Percentiles rank a stretch among this genome's conserved stretches.
Conservation (phyloP, 2,888 invertebrate genomes). For the Cataglyphis albicans region DNA sequence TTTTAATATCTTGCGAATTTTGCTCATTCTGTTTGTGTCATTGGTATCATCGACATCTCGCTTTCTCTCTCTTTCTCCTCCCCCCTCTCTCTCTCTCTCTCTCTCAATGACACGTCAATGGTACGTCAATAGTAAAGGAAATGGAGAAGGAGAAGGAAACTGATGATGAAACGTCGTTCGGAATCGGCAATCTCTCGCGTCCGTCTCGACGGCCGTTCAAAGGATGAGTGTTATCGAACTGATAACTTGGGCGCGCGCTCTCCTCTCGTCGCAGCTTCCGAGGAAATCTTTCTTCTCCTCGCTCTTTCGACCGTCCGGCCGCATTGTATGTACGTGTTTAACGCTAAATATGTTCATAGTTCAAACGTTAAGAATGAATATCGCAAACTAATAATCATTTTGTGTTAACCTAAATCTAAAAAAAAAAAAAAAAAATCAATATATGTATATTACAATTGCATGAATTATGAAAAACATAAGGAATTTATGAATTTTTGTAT, state of each 20-base stretch:
- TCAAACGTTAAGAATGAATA: neutral
- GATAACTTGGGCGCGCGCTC: constrained; percentile 60
- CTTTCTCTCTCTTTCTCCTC: constrained; percentile 25
- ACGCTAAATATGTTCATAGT: neutral
- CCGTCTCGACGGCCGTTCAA: constrained; percentile 69
- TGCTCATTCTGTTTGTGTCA: neutral
- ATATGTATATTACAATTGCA: neutral
- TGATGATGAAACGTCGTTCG: constrained; percentile 71
- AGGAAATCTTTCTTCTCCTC: constrained; percentile 64
- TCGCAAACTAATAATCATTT: neutral
- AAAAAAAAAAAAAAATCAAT: neutral
- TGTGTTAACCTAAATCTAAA: neutral
- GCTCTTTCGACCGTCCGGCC: neutral
- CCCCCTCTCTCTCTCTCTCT: constrained; percentile 27
- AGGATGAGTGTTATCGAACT: constrained; percentile 72
- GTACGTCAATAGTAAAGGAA: constrained; percentile 33
- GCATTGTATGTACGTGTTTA: neutral
- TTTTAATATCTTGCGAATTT: neutral
- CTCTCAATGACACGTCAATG: constrained; percentile 39
- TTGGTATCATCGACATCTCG: constrained; percentile 44
- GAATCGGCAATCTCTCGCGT: constrained; percentile 64
- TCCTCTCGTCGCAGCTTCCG: constrained; percentile 69
- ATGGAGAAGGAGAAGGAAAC: constrained; percentile 59
- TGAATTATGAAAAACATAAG: neutral
- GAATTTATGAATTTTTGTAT: too few relatives aligned